Evolutionary conservation across 2,888 invertebrate species (phyloP), one percentile per base, ranked within the genome.

Genomic region (Formica aserva): DNA sequence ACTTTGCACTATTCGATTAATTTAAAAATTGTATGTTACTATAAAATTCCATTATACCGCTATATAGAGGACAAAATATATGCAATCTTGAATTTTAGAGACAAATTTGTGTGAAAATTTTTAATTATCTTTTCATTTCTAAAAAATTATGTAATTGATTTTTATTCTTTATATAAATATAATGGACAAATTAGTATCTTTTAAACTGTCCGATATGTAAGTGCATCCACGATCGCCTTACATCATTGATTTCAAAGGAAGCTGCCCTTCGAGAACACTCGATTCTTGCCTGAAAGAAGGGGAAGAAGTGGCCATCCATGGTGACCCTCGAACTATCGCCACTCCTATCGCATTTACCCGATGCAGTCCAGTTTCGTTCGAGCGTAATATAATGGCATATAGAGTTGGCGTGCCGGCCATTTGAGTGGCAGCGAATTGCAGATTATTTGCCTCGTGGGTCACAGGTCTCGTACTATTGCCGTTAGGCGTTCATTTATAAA

Each of bases 391-490:
- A 88, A 87, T 84, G 75, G 81, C 55, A 32, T 35, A 48, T 66
- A 75, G 62, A 80, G 75, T 55, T 81, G 83, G 63, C 82, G 77
- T 88, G 85, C 83, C 72, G 82, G 78, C 81, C 83, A 82, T 89
- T 88, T 86, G 86, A 89, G 84, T 83, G 87, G 85, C 85, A 82
- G 69, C 83, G 81, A 65, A 86, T 90, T 91, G 86, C 86, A 87
- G 85, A 91, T 90, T 90, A 91, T 90, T 89, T 83, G 84, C 74
- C 89, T 87, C 84, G 62, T 81, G 86, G 88, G 87, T 88, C 86
- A 85, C 87, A 76, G 80, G 62, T 65, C 75, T 83, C 69, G 77
- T 78, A 76, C 77, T 75, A 83, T 76, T 83, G 83, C 84, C 81
- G 89, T 86, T 88, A 82, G 81, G 38, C 75, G 76, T 78, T 85